A percentile compares a stretch with the other conserved stretches of the same genome.
phyloP scores from a whole-genome alignment of 2,113 vertebrate genomes.

The Planiliza haematocheilus region DNA sequence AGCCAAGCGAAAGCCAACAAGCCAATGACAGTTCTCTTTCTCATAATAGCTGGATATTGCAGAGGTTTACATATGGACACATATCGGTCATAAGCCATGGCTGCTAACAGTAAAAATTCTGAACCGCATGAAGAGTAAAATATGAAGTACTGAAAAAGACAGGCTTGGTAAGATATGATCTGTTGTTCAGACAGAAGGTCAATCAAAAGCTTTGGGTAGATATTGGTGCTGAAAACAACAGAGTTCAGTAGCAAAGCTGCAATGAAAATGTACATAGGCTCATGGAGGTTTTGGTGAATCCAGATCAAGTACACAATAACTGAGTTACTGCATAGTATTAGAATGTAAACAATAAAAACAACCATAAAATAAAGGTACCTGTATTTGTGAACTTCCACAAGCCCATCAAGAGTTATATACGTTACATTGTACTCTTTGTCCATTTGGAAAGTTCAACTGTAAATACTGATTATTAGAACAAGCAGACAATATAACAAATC shows the following conservation, averaged over 20 bases:
- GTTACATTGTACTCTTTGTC: background rate
- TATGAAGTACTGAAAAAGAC: background rate
- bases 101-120: constrained; percentile 11
- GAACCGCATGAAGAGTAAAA: background rate
- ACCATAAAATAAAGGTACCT: constrained; percentile 4
- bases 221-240: too few species aligned
- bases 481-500: too few species aligned
- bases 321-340: constrained; percentile 17
- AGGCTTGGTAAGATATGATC: background rate
- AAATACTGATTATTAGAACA: too few species aligned
- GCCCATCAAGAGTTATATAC: background rate
- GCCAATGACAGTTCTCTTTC: too few species aligned
- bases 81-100: constrained; percentile 28
- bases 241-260: background rate
- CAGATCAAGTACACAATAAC: constrained; percentile 13
- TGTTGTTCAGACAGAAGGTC: too few species aligned
- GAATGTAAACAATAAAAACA: background rate
- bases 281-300: background rate
- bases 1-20: too few species aligned
- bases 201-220: too few species aligned
- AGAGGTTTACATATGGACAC: constrained; percentile 24
- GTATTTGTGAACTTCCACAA: background rate
- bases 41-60: background rate
- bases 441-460: too few species aligned
- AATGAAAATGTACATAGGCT: too few species aligned